phyloP scores from a whole-genome alignment of 2,113 vertebrate species.

The Anolis sagrei region DNA sequence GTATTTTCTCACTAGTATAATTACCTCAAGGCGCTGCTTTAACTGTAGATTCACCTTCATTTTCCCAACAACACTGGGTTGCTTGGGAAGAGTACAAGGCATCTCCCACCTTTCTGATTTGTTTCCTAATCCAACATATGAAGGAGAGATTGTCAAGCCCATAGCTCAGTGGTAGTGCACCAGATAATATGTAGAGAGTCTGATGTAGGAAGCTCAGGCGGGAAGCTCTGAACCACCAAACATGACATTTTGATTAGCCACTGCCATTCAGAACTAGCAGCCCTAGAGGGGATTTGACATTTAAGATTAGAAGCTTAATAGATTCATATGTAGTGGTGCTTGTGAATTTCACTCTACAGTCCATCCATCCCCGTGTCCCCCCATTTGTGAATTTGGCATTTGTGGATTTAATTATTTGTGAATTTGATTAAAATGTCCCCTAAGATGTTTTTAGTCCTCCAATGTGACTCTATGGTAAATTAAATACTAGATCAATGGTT shows the following conservation, averaged over 20 bases:
- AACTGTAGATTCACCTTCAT: background rate
- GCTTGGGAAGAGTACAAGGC: background rate
- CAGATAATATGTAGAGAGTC: background rate
- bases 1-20: too few species aligned
- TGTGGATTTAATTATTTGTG: too few species aligned
- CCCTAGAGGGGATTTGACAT: background rate
- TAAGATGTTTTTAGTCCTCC: too few species aligned
- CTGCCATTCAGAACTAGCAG: background rate
- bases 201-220: background rate
- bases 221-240: too few species aligned
- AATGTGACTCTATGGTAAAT: too few species aligned
- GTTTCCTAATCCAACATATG: background rate
- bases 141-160: background rate
- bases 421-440: too few species aligned
- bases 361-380: too few species aligned
- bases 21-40: background rate
- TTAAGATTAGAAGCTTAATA: background rate
- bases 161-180: background rate
- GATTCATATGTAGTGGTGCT: background rate
- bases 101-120: background rate
- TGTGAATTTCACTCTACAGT: too few species aligned
- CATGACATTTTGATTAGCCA: background rate
- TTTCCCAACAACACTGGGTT: background rate
- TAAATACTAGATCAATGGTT: too few species aligned
- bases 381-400: too few species aligned